A percentile compares a stretch with the other conserved stretches of the same genome.
These are phyloP conservation scores for Cygnus atratus DNA, from an alignment of 2,113 vertebrate genomes.

Conservation along the genomic window DNA sequence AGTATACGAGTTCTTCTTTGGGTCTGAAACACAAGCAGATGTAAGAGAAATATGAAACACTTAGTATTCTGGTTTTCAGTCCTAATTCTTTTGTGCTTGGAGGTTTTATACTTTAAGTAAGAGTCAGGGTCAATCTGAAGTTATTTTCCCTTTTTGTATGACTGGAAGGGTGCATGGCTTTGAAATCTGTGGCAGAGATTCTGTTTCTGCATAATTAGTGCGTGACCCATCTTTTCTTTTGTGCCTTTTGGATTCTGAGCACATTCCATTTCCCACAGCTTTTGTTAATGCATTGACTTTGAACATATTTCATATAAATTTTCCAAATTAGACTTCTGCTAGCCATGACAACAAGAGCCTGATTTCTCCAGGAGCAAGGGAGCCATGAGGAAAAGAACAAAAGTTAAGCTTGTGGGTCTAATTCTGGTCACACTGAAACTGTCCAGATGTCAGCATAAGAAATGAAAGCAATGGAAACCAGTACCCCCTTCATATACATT, in stretches of 20 bases:
- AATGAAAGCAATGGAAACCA: slow-evolving; percentile 6
- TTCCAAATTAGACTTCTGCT: not conserved
- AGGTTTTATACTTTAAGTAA: not conserved
- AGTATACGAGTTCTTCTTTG: not conserved
- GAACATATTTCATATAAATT: not conserved
- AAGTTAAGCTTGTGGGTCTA: not conserved
- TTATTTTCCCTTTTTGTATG: not conserved
- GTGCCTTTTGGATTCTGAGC: not conserved
- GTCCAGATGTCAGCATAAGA: slow-evolving; percentile 13
- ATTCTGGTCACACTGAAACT: not conserved
- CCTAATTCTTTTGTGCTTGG: not conserved
- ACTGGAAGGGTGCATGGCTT: not conserved
- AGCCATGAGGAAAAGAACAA: not conserved
- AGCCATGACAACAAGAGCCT: not conserved
- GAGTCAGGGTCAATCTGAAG: not conserved
- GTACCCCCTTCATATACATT: not conserved
- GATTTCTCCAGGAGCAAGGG: not conserved
- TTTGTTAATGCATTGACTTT: not conserved
- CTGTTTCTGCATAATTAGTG: not conserved
- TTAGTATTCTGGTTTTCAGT: not conserved
- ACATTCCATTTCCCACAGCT: not conserved
- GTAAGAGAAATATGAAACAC: not conserved
- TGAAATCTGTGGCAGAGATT: not conserved
- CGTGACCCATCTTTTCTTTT: not conserved
- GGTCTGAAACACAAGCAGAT: not conserved